These are phyloP conservation scores for Pantherophis alleghaniensis DNA, from an alignment of 2,797 vertebrate species.

Conservation along the genomic window DNA sequence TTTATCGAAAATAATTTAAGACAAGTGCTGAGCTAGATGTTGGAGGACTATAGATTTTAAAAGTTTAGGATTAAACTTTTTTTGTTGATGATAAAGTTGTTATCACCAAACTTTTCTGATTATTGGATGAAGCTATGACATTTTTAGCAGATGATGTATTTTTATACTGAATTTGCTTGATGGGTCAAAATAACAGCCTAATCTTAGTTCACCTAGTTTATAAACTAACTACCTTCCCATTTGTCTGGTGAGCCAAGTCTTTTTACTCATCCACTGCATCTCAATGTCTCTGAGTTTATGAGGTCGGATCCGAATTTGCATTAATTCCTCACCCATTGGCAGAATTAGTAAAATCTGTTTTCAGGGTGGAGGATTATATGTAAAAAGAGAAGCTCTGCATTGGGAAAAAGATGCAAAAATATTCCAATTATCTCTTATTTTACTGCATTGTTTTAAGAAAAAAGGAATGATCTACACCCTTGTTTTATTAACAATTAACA, in stretches of 20 bases:
- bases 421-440: background rate
- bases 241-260: background rate
- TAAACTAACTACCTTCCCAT: slow-evolving; percentile 4
- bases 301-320: background rate
- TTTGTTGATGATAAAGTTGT: background rate
- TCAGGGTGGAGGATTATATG: background rate
- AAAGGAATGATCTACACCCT: background rate
- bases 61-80: slow-evolving; percentile 1
- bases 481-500: background rate
- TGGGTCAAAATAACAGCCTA: slow-evolving; percentile 12
- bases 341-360: background rate
- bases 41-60: background rate
- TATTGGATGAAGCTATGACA: slow-evolving; percentile 7
- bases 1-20: background rate
- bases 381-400: background rate
- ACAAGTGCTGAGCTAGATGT: background rate
- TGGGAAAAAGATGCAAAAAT: background rate
- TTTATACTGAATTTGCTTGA: slow-evolving; percentile 20
- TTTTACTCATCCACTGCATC: background rate
- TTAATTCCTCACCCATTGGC: background rate
- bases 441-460: background rate
- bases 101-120: slow-evolving; percentile 15
- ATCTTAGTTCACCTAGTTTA: background rate
- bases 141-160: slow-evolving; percentile 27
- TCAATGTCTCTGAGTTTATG: background rate